Evolutionary conservation across 2,888 invertebrate genomes (phyloP), one percentile per base, ranked within the genome.

Genomic region (Macrophya annulata): DNA sequence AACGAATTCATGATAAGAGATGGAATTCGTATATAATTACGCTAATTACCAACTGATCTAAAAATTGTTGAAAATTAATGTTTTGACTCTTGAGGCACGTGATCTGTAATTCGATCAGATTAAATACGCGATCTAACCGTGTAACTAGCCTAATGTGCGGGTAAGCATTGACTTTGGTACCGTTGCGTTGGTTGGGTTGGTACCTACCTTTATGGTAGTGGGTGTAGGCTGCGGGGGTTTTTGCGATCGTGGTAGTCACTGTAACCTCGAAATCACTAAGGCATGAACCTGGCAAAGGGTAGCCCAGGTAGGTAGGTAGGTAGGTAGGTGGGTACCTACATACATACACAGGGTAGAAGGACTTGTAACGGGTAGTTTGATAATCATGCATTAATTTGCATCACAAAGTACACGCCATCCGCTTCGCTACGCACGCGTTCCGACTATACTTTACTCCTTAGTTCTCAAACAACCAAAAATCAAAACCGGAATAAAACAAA

Each of bases 321-420:
- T 10, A 37, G 72, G 72, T 72, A 40, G 17, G 31, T 31, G 31
- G 31, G 31, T 31, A 31, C 31, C 31, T 55, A 62, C 43, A 48
- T 37, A 31, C 31, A 77, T 43, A 62, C 81, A 25, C 77, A 21
- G 81, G 81, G 81, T 81, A 51, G 62, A 81, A 48, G 83, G 83
- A 83, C 68, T 83, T 68, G 83, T 83, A 83, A 83, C 83, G 89
- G 89, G 89, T 89, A 88, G 91, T 91, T 90, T 90, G 90, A 91
- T 93, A 92, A 93, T 93, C 93, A 92, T 90, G 93, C 93, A 93
- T 93, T 93, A 93, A 93, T 93, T 93, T 93, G 93, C 93, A 93
- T 93, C 91, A 90, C 92, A 90, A 92, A 93, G 91, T 91, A 92
- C 93, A 92, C 93, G 93, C 93, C 90, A 93, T 90, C 90, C 91